Evolutionary conservation across 1,140 invertebrate genomes (phyloP).

Genomic region (Rhagoletis zephyria): DNA sequence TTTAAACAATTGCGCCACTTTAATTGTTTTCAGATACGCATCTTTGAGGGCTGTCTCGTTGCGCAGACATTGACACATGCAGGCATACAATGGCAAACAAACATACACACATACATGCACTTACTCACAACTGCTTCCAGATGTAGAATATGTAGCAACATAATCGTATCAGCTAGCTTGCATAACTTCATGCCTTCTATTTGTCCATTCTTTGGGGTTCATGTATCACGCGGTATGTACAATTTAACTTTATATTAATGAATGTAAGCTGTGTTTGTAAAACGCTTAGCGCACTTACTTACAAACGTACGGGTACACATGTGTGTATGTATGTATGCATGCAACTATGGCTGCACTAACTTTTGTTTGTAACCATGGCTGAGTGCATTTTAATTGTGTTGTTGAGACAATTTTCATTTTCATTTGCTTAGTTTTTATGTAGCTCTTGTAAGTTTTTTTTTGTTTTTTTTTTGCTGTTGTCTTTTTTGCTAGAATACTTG

Average conservation of each 20-base stretch:
- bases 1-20: slow-evolving; percentile 50
- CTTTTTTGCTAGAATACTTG: not conserved
- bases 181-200: slow-evolving; percentile 28
- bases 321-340: not conserved
- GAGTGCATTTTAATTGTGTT: slow-evolving; percentile 52
- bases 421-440: slow-evolving; percentile 14
- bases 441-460: not conserved
- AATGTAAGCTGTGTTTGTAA: not conserved
- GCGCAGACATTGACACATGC: slow-evolving; percentile 45
- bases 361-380: slow-evolving; percentile 43
- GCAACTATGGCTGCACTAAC: not conserved
- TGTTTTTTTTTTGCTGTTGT: not conserved
- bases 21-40: slow-evolving; percentile 52
- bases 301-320: not conserved
- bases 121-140: not conserved
- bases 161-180: not conserved
- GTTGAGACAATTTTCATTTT: slow-evolving; percentile 41
- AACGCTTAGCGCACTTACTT: not conserved
- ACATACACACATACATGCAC: not conserved
- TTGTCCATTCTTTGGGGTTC: slow-evolving; percentile 23
- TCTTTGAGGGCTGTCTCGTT: slow-evolving; percentile 26
- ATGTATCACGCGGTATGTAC: slow-evolving; percentile 17
- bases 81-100: not conserved
- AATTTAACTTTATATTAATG: not conserved
- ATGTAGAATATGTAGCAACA: not conserved